Evolutionary conservation across 2,113 vertebrate species (phyloP), one percentile per base, ranked within the genome.

Genomic region (Lophochroa leadbeateri): DNA sequence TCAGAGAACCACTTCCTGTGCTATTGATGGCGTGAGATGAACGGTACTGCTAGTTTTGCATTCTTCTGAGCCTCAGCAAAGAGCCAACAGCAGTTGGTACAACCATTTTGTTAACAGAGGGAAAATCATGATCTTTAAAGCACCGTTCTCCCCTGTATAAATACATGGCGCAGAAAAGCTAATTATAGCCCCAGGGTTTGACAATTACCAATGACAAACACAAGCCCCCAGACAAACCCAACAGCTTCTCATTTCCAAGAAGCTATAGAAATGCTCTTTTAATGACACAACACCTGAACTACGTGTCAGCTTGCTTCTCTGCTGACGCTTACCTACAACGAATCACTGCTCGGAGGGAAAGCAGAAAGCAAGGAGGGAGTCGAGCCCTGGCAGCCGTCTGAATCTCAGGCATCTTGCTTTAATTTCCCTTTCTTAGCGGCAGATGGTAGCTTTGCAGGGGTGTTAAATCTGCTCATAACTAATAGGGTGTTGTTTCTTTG

Each of bases 381-480:
- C 4, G 3, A 31, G 53, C 64, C 90, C 92, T 81, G 88, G 92
- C 90, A 96, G 89, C 55, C 4, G 4, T 28, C 86, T 13, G 88
- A 81, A 82, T 37, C 88, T 71, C 89, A 57, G 65, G 88, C 84
- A 50, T 90, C 84, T 37, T 61, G 81, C 91, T 91, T 37, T 77
- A 80, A 15, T 23, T 95, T 78, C 80, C 86, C 49, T 53, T 69
- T 13, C 58, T 35, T 3, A 63, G 55, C 82, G 92, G 83, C 96
- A 96, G 96, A 96, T 96, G 96, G 96, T 79, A 65, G 91, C 95
- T 77, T 91, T 24, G 88, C 91, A 96, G 91, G 91, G 95, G 70
- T 92, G 95, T 96, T 63, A 79, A 82, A 96, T 87, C 92, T 96
- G 94, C 91, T 94, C 67, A 39, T 10, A 88, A 5, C 86, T 69